Evolutionary conservation across 2,888 invertebrate genomes (phyloP), one percentile per base, ranked within the genome.

Genomic region (Cremastinae sp.): DNA sequence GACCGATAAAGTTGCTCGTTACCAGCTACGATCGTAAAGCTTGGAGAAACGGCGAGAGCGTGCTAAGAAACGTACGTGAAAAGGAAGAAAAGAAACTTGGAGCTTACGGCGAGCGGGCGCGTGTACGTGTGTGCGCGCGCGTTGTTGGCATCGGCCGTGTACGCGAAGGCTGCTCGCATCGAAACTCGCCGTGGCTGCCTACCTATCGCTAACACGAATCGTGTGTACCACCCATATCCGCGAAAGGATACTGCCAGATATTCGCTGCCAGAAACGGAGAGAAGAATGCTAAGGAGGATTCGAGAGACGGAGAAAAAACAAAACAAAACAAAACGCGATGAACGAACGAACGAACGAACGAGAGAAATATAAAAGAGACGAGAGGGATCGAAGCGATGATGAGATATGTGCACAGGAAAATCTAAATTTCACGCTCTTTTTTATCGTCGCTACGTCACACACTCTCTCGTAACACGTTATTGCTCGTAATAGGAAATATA

Each of bases 1-100:
- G 79, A 78, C 76, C 79, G 80, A 80, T 79, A 78, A 80, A 80
- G 68, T 70, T 75, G 70, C 78, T 81, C 69, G 78, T 81, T 80
- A 80, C 74, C 66, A 64, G 74, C 59, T 65, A 61, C 70, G 73
- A 79, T 76, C 77, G 75, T 75, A 72, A 80, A 78, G 62, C 66
- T 49, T 56, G 54, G 62, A 58, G 64, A 71, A 79, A 66, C 68
- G 45, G 61, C 58, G 45, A 53, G 62, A 49, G 34, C 62, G 51
- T 58, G 69, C 49, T 49, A 71, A 62, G 62, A 62, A 62, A 43
- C 43, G 53, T 38, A 56, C 10, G 58, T 38, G 12, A 51, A 64
- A 56, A 47, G 22, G 36, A 20, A 36, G 54, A 9, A 62, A 47
- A 65, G 41, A 53, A 34, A 49, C n/a, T 16, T 4, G 51, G 38